Conservation (phyloP, 1,140 invertebrate genomes). For the Aphidius gifuensis region DNA sequence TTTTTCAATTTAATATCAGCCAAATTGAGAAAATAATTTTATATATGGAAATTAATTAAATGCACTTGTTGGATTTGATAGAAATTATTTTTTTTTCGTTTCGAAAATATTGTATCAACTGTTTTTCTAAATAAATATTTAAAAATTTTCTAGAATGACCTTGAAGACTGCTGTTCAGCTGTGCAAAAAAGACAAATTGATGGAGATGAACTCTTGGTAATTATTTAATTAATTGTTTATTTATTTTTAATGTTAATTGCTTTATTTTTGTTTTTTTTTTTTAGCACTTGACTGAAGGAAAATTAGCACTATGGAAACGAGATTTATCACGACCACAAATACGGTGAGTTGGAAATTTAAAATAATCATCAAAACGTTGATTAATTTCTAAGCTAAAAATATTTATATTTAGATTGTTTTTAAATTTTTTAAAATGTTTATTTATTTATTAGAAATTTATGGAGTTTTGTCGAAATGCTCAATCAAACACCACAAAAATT, state of each 20-base stretch:
- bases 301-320: conserved; percentile 50
- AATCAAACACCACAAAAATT: conserved; percentile 42
- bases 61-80: background rate
- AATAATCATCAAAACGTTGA: conserved; percentile 20
- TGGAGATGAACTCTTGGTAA: conserved; percentile 45
- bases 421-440: background rate
- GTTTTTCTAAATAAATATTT: no score
- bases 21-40: background rate
- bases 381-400: conserved; percentile 10
- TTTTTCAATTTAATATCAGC: background rate
- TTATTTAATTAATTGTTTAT: conserved; percentile 42
- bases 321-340: conserved; percentile 44
- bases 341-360: conserved; percentile 38
- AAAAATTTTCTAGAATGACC: conserved; percentile 33
- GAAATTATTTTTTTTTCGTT: background rate
- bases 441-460: conserved; percentile 35
- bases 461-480: conserved; percentile 44
- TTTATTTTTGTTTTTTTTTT: conserved; percentile 14
- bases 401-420: conserved; percentile 6
- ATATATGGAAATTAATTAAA: background rate
- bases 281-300: conserved; percentile 53
- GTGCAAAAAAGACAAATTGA: conserved; percentile 42
- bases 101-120: background rate
- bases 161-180: conserved; percentile 43
- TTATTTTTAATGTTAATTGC: background rate